A percentile compares a stretch with the other conserved stretches of the same genome.
These are phyloP conservation scores for Myathropa florea DNA, from an alignment of 2,888 invertebrate genomes.

Conservation along the genomic window DNA sequence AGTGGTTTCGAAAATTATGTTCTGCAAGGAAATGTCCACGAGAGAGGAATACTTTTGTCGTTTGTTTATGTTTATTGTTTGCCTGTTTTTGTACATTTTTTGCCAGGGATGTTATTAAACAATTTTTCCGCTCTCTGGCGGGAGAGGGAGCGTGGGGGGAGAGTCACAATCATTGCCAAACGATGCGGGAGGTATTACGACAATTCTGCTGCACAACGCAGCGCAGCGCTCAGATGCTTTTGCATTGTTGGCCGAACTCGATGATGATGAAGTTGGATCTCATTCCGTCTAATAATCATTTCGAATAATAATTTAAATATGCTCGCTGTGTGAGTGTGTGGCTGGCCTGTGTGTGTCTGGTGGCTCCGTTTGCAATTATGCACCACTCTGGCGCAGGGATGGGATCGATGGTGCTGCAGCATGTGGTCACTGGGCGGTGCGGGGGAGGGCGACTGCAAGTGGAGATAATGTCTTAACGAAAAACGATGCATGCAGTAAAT, in stretches of 20 bases:
- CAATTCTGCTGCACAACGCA: conserved; percentile 27
- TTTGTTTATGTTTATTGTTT: conserved; percentile 71
- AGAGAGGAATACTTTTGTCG: conserved; percentile 65
- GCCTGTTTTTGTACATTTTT: conserved; percentile 48
- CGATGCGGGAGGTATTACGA: conserved; percentile 67
- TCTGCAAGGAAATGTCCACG: conserved; percentile 62
- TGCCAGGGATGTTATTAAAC: conserved; percentile 64
- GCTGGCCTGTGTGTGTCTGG: no score
- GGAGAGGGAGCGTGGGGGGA: not conserved
- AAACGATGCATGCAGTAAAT: conserved; percentile 70
- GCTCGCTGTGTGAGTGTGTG: conserved; percentile 14
- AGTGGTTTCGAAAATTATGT: conserved; percentile 59
- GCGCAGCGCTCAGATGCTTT: conserved; percentile 26
- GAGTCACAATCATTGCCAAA: conserved; percentile 7
- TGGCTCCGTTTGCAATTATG: conserved; percentile 68
- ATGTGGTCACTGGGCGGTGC: not conserved
- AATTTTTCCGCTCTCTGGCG: conserved; percentile 32
- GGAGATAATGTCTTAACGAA: conserved; percentile 56
- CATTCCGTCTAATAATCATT: conserved; percentile 67
- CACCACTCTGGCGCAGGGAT: conserved; percentile 45
- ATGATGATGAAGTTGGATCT: conserved; percentile 22
- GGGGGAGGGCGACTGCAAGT: not conserved
- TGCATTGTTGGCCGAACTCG: conserved; percentile 31
- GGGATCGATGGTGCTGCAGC: no score
- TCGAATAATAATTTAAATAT: conserved; percentile 70